These are phyloP conservation scores for Sciaenops ocellatus DNA, from an alignment of 2,797 vertebrate genomes.

Conservation along the genomic window DNA sequence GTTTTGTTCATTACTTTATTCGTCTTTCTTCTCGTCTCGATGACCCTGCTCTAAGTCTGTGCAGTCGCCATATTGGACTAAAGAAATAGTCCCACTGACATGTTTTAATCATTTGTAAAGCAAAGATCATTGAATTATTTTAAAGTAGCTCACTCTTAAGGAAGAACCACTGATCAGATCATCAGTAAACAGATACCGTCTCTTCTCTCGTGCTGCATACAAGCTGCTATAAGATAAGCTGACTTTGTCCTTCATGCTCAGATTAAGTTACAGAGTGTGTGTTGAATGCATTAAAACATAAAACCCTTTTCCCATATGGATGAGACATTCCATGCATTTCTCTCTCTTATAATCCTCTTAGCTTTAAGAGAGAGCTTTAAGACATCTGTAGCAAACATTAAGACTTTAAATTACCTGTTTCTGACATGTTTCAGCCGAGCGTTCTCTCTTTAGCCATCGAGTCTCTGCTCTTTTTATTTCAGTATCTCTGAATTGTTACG, in stretches of 20 bases:
- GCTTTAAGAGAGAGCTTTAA: neutral
- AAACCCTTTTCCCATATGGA: neutral
- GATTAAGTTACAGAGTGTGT: neutral
- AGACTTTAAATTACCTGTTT: neutral
- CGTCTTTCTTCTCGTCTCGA: no score
- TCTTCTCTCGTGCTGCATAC: neutral
- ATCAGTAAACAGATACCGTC: no score
- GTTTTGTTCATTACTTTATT: no score
- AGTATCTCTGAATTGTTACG: neutral
- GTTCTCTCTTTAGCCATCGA: no score
- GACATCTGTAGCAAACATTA: neutral
- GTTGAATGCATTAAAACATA: neutral
- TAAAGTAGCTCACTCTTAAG: no score
- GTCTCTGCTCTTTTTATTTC: neutral
- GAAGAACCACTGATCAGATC: no score
- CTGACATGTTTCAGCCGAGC: no score
- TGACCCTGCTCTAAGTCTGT: no score
- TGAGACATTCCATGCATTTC: neutral
- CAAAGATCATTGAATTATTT: no score
- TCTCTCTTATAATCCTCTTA: slow-evolving; percentile 1
- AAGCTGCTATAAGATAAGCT: neutral
- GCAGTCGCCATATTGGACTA: no score
- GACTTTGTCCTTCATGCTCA: slow-evolving; percentile 19
- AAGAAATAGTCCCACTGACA: no score
- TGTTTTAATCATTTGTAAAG: no score